Evolutionary conservation across 2,888 invertebrate genomes (phyloP).

Genomic region (Mythimna vitellina): DNA sequence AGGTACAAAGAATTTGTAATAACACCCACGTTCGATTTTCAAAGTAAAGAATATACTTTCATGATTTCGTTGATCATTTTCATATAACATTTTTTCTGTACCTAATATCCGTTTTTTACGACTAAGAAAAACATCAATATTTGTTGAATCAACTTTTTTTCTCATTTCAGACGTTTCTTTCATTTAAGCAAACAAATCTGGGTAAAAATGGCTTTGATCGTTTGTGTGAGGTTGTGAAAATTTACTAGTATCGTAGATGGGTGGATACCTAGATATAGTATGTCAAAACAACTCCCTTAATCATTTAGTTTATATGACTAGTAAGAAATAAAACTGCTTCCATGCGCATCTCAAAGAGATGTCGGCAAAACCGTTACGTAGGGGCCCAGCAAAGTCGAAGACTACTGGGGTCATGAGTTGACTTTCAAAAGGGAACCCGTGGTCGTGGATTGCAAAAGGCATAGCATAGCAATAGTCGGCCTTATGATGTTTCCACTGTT

Average conservation of each 20-base stretch:
- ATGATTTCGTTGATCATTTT: constrained; percentile 46
- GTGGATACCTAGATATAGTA: no score
- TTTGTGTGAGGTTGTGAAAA: neutral
- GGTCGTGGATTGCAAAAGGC: no score
- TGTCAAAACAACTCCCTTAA: no score
- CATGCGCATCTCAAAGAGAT: no score
- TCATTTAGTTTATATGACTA: no score
- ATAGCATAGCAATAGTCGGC: no score
- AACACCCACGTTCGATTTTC: constrained; percentile 23
- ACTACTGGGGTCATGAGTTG: no score
- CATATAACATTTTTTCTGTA: constrained; percentile 22
- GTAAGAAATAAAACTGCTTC: no score
- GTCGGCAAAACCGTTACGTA: no score
- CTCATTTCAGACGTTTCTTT: constrained; percentile 18
- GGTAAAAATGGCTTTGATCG: neutral
- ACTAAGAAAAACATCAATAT: constrained; percentile 44
- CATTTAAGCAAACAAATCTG: constrained; percentile 18
- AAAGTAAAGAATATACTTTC: constrained; percentile 32
- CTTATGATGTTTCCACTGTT: no score
- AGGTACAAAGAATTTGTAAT: constrained; percentile 28
- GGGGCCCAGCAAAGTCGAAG: no score
- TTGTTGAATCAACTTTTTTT: constrained; percentile 22
- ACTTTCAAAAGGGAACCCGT: no score
- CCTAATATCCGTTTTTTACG: constrained; percentile 26
- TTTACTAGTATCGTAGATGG: neutral